A percentile compares a stretch with the other conserved stretches of the same genome.
phyloP scores from a whole-genome alignment of 2,797 vertebrate genomes.

The Oreortyx pictus region DNA sequence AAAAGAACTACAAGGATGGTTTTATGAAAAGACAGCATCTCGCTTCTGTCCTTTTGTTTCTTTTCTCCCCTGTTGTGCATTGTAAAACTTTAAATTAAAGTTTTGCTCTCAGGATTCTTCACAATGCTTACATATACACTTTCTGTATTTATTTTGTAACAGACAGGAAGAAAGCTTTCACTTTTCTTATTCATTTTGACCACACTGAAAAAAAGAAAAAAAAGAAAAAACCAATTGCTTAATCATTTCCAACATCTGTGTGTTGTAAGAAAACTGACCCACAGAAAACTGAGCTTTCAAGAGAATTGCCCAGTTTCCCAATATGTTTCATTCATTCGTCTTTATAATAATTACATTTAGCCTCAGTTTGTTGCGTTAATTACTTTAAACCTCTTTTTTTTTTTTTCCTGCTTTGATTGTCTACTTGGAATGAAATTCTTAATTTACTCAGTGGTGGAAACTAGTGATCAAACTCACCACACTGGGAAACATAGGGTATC shows the following conservation, averaged over 20 bases:
- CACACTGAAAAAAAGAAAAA: background rate
- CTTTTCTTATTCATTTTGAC: background rate
- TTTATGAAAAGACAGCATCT: background rate
- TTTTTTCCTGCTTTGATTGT: background rate
- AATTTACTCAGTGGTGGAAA: background rate
- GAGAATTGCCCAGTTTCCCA: background rate
- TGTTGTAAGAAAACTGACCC: background rate
- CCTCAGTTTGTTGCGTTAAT: background rate
- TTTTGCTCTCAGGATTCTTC: background rate
- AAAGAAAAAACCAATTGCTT: background rate
- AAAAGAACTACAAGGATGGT: fast-evolving
- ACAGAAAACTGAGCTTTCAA: background rate
- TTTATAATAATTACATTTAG: background rate
- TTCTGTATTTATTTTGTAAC: background rate
- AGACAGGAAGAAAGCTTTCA: background rate
- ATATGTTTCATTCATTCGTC: background rate
- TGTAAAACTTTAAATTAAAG: background rate
- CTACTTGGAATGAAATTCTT: background rate
- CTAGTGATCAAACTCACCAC: background rate
- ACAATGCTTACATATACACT: background rate
- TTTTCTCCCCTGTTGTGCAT: background rate
- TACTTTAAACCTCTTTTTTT: background rate
- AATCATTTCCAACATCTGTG: background rate
- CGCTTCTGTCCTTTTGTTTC: background rate
- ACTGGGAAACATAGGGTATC: background rate